Base-by-base conservation (phyloP, 2,888 invertebrate genomes). In the Drosophila flavopinicola region DNA sequence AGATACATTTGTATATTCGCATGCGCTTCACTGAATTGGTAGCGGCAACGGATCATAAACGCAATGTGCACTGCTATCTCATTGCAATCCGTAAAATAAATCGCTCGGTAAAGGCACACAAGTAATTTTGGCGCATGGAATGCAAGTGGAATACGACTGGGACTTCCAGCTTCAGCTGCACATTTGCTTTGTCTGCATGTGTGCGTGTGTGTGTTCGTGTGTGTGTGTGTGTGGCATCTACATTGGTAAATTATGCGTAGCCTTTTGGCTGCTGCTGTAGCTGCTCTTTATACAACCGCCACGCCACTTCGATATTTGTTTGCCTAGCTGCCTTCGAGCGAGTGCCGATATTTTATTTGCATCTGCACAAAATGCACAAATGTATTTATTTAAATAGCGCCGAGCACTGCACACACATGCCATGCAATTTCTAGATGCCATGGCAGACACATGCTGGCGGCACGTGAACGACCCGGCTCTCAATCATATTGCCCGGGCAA, bases 371-470 rank as follows among this genome's bases (percentile, higher is more conserved):
- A 59, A 39, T 54, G 44, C 58, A 49, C 59, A 77, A 84, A 77
- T 82, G 66, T 78, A 71, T 87, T 80, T 83, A 85, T 73, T 87
- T 83, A 87, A 87, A 85, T 69, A 69, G 66, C 57, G 30, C 13
- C n/a, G 6, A 23, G 37, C 20, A 20, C 6, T 29, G 9, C 57
- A 45, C 5, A 54, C 44, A 49, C 73, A 66, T 80, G 82, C 67
- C 42, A 44, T 52, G 47, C 72, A 45, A 48, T 56, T 70, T 65
- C 58, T 58, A 54, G 49, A 68, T 49, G 57, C 57, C 75, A 60
- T 4, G 66, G 51, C 85, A 67, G 58, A 73, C 73, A 76, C 54
- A 79, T 66, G 61, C 60, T 51, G 60, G 59, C 49, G 44, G 82
- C 75, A 78, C 85, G 66, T 83, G 48, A 54, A 29, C 23, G 39